Evolutionary conservation across 2,888 invertebrate genomes (phyloP), one percentile per base, ranked within the genome.

Genomic region (Gryllus longicercus): DNA sequence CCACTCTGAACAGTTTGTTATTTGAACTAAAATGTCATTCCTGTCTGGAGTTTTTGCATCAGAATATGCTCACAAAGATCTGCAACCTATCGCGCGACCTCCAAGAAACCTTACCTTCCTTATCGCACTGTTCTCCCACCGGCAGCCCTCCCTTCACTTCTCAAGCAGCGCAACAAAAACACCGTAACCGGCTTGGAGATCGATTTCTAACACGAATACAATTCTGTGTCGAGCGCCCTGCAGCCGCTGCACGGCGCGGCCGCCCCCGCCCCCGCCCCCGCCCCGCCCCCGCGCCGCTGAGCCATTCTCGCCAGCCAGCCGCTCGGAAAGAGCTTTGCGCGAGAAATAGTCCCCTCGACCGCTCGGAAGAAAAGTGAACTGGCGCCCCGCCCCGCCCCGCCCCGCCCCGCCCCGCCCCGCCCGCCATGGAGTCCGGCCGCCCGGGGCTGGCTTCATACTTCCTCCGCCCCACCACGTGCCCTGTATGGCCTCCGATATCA

Each of bases 341-440:
- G 63, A 63, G 63, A 63, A 63, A 63, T 63, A 63, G 63, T 63
- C 63, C 63, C 63, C 38, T 38, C 38, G 38, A 8, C 38, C 16
- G 63, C n/a, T 63, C 16, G 63, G n/a, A 63, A 63, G 63, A 63
- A 63, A 63, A 63, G 63, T 63, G 63, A 63, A n/a, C n/a, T n/a
- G 14, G 63, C 63, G 14, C 8, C n/a, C 16, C 63, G 14, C 16
- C 51, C 51, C 51, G 12, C 16, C 51, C 51, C 51, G 21, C 38
- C 38, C 14, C 63, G n/a, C 8, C n/a, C 16, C 63, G 14, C 16
- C 51, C 51, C 51, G 12, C 16, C 51, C 51, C 51, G 21, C 38
- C 38, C 14, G 16, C 63, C 63, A 63, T 63, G 63, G 63, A 63
- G 16, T 63, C 63, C 63, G 63, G 63, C 63, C 14, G 63, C n/a